A percentile compares a stretch with the other conserved stretches of the same genome.
Conservation (phyloP, 1,140 invertebrate species). For the Plectrocnemia conspersa region DNA sequence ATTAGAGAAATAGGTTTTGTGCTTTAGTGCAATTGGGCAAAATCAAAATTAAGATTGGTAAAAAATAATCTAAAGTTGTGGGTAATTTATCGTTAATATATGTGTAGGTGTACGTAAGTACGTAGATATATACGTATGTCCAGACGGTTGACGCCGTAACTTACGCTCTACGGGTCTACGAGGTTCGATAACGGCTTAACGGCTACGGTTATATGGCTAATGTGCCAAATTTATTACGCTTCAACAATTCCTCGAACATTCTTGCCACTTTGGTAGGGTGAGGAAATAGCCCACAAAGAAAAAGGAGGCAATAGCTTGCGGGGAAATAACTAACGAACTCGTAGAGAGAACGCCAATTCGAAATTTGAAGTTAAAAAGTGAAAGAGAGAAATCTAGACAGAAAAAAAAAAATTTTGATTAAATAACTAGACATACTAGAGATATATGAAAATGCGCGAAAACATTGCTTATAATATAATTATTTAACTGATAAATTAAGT, state of each 20-base stretch:
- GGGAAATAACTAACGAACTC: constrained; percentile 6
- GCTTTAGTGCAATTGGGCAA: no score
- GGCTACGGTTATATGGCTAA: constrained; percentile 31
- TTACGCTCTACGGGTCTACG: constrained; percentile 15
- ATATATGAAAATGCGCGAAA: no score
- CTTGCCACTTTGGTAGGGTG: constrained; percentile 1
- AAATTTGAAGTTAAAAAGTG: no score
- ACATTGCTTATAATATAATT: no score
- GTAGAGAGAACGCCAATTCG: no score
- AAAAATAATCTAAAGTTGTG: no score
- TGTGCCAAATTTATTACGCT: constrained; percentile 34
- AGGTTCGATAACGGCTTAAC: constrained; percentile 30
- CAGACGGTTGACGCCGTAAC: constrained; percentile 19
- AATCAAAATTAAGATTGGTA: no score
- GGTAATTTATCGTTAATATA: not conserved
- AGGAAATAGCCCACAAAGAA: constrained; percentile 3
- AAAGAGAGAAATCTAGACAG: no score
- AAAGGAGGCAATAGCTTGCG: constrained; percentile 14
- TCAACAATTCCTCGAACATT: constrained; percentile 28
- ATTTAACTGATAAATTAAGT: no score
- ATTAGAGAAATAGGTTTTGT: no score
- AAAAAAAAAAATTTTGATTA: no score
- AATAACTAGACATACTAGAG: no score
- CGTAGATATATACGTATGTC: not conserved
- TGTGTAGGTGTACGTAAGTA: not conserved